Evolutionary conservation across 2,797 vertebrate species (phyloP).

Genomic region (Jordanella pulchra): DNA sequence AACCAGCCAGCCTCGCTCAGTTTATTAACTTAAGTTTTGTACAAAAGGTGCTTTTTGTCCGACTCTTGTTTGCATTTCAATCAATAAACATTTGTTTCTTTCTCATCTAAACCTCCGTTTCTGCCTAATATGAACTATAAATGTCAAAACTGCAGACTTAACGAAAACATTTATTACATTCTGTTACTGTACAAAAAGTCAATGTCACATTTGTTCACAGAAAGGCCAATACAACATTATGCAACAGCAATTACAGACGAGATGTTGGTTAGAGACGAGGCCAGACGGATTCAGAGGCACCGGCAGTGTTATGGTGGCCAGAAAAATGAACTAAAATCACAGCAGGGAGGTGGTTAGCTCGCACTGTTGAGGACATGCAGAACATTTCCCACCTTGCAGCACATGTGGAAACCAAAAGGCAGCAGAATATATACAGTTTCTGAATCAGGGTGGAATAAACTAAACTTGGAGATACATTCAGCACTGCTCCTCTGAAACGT

Average conservation of each 20-base stretch:
- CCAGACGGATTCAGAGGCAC: constrained; percentile 63
- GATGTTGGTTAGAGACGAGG: constrained; percentile 57
- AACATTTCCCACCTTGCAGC: constrained; percentile 39
- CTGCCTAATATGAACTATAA: constrained; percentile 14
- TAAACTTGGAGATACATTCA: constrained; percentile 30
- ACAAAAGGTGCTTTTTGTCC: constrained; percentile 66
- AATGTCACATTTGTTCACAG: constrained; percentile 71
- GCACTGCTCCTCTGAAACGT: constrained; percentile 16
- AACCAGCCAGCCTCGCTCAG: constrained; percentile 16
- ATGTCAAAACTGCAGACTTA: constrained; percentile 46
- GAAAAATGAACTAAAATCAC: constrained; percentile 36
- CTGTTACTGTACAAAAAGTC: constrained; percentile 73
- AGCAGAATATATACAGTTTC: constrained; percentile 4
- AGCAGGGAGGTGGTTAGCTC: constrained; percentile 47
- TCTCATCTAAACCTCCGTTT: constrained; percentile 30
- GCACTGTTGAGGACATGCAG: constrained; percentile 26
- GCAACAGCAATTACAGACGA: constrained; percentile 50
- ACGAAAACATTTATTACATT: constrained; percentile 81
- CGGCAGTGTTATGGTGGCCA: constrained; percentile 33
- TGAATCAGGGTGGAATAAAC: constrained; percentile 33
- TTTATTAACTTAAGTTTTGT: constrained; percentile 66
- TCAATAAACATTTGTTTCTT: constrained; percentile 75
- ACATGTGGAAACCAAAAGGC: constrained; percentile 30
- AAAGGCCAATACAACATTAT: constrained; percentile 52
- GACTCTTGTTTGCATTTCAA: constrained; percentile 73